Conservation (phyloP, 2,113 vertebrate species). For the Marcusenius ussheri region DNA sequence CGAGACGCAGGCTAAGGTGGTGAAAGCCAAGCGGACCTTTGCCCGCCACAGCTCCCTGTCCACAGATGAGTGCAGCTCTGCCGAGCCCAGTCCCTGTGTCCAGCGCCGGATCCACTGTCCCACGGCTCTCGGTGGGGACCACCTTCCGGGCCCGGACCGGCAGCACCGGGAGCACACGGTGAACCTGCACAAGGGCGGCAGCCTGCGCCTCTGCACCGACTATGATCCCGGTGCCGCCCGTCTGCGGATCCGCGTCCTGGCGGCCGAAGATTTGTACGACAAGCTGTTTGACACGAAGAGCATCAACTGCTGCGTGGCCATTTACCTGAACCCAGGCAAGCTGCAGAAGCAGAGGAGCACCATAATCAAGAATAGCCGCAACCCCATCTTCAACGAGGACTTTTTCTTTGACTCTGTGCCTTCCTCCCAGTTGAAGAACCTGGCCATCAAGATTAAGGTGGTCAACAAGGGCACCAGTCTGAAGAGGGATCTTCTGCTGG, state of each 20-base stretch:
- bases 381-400: slow-evolving; percentile 93
- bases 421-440: slow-evolving; percentile 69
- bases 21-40: slow-evolving; percentile 79
- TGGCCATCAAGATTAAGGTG: slow-evolving; percentile 89
- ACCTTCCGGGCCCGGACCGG: slow-evolving; percentile 44
- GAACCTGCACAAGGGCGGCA: slow-evolving; percentile 72
- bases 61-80: slow-evolving; percentile 84
- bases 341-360: slow-evolving; percentile 93
- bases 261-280: slow-evolving; percentile 81
- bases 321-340: slow-evolving; percentile 90
- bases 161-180: slow-evolving; percentile 70
- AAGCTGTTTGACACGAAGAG: slow-evolving; percentile 71
- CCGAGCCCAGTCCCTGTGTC: slow-evolving; percentile 80
- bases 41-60: slow-evolving; percentile 87
- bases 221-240: slow-evolving; percentile 77
- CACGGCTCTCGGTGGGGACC: slow-evolving; percentile 51
- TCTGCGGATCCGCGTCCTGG: slow-evolving; percentile 76
- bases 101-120: slow-evolving; percentile 67
- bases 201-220: slow-evolving; percentile 72
- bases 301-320: slow-evolving; percentile 91
- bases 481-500: slow-evolving; percentile 86
- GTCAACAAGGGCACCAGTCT: slow-evolving; percentile 96
- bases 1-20: slow-evolving; percentile 87
- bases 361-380: slow-evolving; percentile 93
- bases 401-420: slow-evolving; percentile 93